Base-by-base conservation (phyloP, 1,140 invertebrate species). In the Ostrea denselamellosa region DNA sequence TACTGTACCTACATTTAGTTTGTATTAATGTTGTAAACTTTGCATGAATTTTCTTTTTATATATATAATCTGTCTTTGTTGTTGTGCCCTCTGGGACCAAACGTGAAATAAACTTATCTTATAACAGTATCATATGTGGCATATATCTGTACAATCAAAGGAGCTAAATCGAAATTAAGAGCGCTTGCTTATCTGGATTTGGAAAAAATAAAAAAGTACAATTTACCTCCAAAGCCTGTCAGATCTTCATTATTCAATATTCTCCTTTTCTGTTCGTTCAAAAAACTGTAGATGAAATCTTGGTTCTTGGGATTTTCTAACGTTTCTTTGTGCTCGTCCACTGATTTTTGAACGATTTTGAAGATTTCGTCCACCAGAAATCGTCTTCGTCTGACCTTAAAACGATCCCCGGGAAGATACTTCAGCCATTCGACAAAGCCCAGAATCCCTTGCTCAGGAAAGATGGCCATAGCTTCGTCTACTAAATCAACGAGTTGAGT, bases 261-360 rank as follows among this genome's bases (percentile, higher is more conserved):
- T 17, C 22, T 77, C 9, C 12, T 77, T 10, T 25, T 14, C 14
- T 77, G 68, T 2, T 77, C 68, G 12, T 34, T 10, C 25, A 77
- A 28, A 17, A 77, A 77, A 12, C 68, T 77, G 25, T 77, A 34
- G 8, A 77, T 77, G 17, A 77, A 77, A 34, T 77, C 68, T 5
- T 25, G 12, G 14, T 9, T 14, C 22, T 77, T 34, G 9, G 68
- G 25, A 77, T 28, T 28, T 28, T 34, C 25, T 2, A 17, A 14
- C 25, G 22, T 77, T 77, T 77, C 68, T 34, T 77, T 77, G 68
- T 77, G 68, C 28, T 77, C 28, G 28, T 77, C 68, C 22, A 34
- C 28, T 14, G 28, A 77, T 10, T 77, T 17, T 34, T 77, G 9
- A 14, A 77, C 68, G 2, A 77, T 28, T 44, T 77, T 77, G 22